Base-by-base conservation (phyloP, 2,113 vertebrate genomes). In the Mormoops blainvillei region DNA sequence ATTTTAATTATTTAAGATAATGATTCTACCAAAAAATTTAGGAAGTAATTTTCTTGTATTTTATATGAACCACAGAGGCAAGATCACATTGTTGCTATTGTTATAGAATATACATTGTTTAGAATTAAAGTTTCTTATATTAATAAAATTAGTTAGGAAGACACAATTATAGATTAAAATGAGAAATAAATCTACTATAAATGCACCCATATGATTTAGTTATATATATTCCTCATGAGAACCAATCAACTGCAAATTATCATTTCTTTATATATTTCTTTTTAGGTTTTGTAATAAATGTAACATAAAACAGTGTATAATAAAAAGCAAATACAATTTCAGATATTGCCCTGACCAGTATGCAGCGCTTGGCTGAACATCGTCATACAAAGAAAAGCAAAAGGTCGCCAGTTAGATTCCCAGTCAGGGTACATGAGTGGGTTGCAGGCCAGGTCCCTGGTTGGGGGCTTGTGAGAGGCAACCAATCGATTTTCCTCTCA, bases 261-360 rank as follows among this genome's bases (percentile, higher is more conserved):
- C 81, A 71, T 41, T 87, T 93, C 48, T 65, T 63, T 78, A 41
- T 45, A 54, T 38, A 86, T 56, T 91, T 93, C 22, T 24, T 86
- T 82, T 95, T 24, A 94, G 43, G 85, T 22, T 88, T 89, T 77
- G 31, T 54, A 81, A 94, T 58, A 9, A 88, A 45, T 33, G 89
- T 48, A 81, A 58, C 11, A 67, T 74, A 45, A 89, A 86, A 61
- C 12, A 45, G 43, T 45, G 8, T 22, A 24, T 15, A 20, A 65
- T 38, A 94, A 89, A 90, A 93, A 88, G 28, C n/a, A 96, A 86
- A 74, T 31, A 58, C 76, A 92, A 88, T 61, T 71, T 96, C 77
- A 86, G 43, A 26, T 63, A 63, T 63, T 1, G 61, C 61, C 61
- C 61, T 63, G 61, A 63, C 13, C 61, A 31, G 61, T 31, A 12